Conservation (phyloP, 2,113 vertebrate species). For the Propithecus coquereli region DNA sequence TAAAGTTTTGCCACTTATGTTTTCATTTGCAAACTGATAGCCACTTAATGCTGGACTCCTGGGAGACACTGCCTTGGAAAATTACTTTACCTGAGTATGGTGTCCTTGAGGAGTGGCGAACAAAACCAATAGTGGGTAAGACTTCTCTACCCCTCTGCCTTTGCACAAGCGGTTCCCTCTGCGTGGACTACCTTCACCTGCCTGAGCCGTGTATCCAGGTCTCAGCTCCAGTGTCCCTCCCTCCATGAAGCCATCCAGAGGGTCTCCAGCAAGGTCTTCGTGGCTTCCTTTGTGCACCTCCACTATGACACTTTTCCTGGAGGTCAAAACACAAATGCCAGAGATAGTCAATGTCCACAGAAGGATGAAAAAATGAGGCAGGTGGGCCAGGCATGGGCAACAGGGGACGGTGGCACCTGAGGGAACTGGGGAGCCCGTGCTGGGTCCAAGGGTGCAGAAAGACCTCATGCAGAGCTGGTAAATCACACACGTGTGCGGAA, state of each 20-base stretch:
- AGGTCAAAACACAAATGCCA: not conserved
- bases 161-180: not conserved
- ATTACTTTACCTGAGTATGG: not conserved
- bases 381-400: too few species aligned
- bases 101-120: too few species aligned
- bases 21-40: not conserved
- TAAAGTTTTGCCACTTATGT: not conserved
- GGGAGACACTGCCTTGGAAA: not conserved
- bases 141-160: not conserved
- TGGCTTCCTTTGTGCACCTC: too few species aligned
- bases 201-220: not conserved
- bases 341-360: not conserved
- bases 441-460: not conserved
- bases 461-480: not conserved
- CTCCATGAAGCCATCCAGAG: not conserved
- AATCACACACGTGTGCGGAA: not conserved
- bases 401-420: too few species aligned
- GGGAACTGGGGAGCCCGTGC: rapidly evolving
- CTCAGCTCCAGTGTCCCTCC: not conserved
- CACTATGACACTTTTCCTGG: not conserved
- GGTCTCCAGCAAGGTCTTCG: not conserved
- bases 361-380: not conserved
- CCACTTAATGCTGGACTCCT: not conserved
- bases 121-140: not conserved
- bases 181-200: too few species aligned